Base-by-base conservation (phyloP, 35 echinoderm and acorn worm genomes). In the Heliocidaris erythrogramma region DNA sequence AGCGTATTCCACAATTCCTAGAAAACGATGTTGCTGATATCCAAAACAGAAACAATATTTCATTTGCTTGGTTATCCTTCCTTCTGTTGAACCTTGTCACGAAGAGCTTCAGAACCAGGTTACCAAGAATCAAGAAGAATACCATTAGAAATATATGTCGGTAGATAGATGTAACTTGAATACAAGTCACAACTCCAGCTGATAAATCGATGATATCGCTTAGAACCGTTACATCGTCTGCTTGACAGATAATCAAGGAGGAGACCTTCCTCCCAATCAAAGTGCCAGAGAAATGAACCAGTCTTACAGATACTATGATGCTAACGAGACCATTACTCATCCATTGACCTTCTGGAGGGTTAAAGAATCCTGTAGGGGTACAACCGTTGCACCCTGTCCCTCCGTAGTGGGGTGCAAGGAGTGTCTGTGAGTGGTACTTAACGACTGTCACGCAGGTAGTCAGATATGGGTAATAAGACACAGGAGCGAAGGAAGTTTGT, bases 301-400 rank as follows among this genome's bases (percentile, higher is more conserved):
- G 18, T 78, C 65, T 21, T 24, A 6, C 65, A 78, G 65, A 78
- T n/a, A 78, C 65, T 78, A 18, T 18, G 27, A 18, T 24, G 65
- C 65, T 78, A 78, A 78, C 65, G 65, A 78, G 65, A 78, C 18
- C 65, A 78, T 78, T 78, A 78, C 65, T 78, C 65, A 78, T 78
- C 21, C 65, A 2, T n/a, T 78, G 65, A 78, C 65, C 65, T 78
- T 78, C 65, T 18, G 8, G 27, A 2, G 65, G 65, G 65, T 78
- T 78, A 78, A 78, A 78, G 65, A 78, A 78, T 78, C 65, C 65
- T 78, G 27, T 27, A 7, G 27, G 65, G 65, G 65, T 78, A 21
- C 65, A 78, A n/a, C 65, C 18, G 65, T 78, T 78, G 65, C 65
- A 78, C 65, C 65, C 65, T 78, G 65, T 78, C 65, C 18, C 65